phyloP scores from a whole-genome alignment of 1,140 invertebrate genomes.

The Leptopilina boulardi region DNA sequence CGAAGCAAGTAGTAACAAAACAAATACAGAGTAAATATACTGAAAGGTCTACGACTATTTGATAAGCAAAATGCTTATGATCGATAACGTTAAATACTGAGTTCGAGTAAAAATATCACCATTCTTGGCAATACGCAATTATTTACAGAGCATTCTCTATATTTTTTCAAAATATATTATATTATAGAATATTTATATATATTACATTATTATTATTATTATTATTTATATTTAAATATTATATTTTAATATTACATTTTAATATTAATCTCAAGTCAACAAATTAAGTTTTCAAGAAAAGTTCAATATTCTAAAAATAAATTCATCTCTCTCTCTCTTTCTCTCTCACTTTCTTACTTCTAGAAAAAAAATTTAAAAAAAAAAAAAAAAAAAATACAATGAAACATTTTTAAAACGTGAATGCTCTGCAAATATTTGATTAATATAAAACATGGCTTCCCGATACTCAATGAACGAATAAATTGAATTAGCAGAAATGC shows the following conservation, averaged over 20 bases:
- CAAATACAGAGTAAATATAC: constrained; percentile 11
- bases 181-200: constrained; percentile 37
- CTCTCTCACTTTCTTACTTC: too few relatives aligned
- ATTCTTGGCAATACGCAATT: constrained; percentile 1
- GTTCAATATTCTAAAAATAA: not conserved
- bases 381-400: not conserved
- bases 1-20: not conserved
- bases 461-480: constrained; percentile 45
- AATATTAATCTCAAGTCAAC: constrained; percentile 39
- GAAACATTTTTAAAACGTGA: not conserved
- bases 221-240: too few relatives aligned
- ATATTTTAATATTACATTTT: too few relatives aligned
- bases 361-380: constrained; percentile 27
- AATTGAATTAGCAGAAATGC: constrained; percentile 56
- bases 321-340: too few relatives aligned
- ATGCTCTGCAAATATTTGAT: constrained; percentile 10
- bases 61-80: constrained; percentile 39
- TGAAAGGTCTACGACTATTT: constrained; percentile 38
- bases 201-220: not conserved
- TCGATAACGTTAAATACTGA: constrained; percentile 44
- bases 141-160: constrained; percentile 39
- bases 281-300: constrained; percentile 8
- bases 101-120: constrained; percentile 34
- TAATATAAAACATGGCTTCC: constrained; percentile 36
- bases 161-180: constrained; percentile 41